Evolutionary conservation across 2,888 invertebrate species (phyloP), one percentile per base, ranked within the genome.

Genomic region (Melolontha melolontha): DNA sequence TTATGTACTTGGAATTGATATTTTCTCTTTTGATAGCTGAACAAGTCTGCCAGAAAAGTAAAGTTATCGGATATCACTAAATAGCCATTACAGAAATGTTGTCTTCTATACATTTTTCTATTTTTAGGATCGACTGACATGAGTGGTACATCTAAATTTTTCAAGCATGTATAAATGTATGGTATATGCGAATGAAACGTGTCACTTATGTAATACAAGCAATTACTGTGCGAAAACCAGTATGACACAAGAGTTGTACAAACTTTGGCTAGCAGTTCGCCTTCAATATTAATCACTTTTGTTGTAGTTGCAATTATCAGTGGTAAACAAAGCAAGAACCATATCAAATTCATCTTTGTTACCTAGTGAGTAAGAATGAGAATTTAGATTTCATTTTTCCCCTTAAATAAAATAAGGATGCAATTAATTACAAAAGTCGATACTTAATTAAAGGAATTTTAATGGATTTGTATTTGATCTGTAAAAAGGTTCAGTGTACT

Each of bases 201-300:
- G n/a, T 54, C 16, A 16, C 54, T 54, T 16, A 54, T 40, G 16
- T 54, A 54, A 41, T 40, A 17, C 10, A 54, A 39, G 11, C 54
- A 54, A n/a, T 54, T 17, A 16, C 11, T 39, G 7, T 14, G 6
- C 16, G 54, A 40, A 16, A 54, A 54, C 2, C 34, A 39, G 11
- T 40, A 17, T 11, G 8, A 12, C 51, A 52, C 51, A 29, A 39
- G 29, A 7, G 34, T 34, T 10, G 34, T 34, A 34, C 34, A 34
- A 5, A 10, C 34, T 34, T 34, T 34, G 6, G 34, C 1, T 34
- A 34, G 6, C 10, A 34, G 34, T 34, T 34, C 34, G 7, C 10
- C 10, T 10, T 10, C 4, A 2, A 34, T 8, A 34, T 34, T 34
- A 2, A 34, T 34, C 10, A 34, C 34, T 5, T 34, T 34, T 34